phyloP scores from a whole-genome alignment of 2,113 vertebrate species.

The Aldabrachelys gigantea region DNA sequence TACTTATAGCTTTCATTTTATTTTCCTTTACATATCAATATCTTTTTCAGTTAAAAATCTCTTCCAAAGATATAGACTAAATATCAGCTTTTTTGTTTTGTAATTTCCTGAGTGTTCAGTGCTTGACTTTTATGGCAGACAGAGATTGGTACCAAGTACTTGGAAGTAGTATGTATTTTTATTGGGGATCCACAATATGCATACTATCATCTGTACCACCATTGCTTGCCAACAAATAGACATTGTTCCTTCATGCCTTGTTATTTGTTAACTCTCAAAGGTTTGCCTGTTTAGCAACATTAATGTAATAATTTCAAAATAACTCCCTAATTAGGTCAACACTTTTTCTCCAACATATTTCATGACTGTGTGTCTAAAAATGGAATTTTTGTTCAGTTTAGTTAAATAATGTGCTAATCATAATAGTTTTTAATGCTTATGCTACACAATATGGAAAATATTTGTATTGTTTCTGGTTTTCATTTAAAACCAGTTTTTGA shows the following conservation, averaged over 20 bases:
- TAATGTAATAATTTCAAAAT: background rate
- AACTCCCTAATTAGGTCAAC: background rate
- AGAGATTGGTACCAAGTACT: background rate
- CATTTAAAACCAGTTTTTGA: background rate
- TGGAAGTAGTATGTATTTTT: background rate
- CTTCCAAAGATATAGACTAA: background rate
- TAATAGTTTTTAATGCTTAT: background rate
- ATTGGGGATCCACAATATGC: background rate
- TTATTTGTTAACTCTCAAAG: background rate
- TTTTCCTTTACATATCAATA: background rate
- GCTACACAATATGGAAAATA: background rate
- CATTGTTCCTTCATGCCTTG: background rate
- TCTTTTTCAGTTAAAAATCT: background rate
- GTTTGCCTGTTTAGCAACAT: background rate
- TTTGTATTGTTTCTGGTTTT: background rate
- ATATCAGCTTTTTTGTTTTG: background rate
- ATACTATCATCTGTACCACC: rapidly evolving
- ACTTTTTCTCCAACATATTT: background rate
- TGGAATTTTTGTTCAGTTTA: background rate
- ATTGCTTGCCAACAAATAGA: background rate
- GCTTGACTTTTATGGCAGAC: background rate
- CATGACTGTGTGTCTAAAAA: background rate
- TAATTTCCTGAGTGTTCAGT: background rate
- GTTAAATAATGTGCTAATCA: background rate
- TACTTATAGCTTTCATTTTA: background rate